Base-by-base conservation (phyloP, 1,140 invertebrate species). In the Delia radicum region DNA sequence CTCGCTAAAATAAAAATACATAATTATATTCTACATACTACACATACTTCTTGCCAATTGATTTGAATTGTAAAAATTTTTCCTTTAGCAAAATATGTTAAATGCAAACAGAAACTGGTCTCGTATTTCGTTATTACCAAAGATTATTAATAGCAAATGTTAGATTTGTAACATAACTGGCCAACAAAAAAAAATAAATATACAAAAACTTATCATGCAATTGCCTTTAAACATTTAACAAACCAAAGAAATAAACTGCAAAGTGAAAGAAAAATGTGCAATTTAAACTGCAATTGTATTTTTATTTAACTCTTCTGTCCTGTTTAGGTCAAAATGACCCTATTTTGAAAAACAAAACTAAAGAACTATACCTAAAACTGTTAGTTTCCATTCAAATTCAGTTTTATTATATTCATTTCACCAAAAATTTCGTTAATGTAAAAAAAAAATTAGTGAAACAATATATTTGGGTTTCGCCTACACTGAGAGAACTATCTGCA, bases 81-180 rank as follows among this genome's bases (percentile, higher is more conserved):
- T 55, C 48, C 18, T 55, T 55, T 55, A 10, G 8, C 48, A 21
- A 13, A 2, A 48, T 48, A n/a, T 48, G 5, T 55, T 42, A 42
- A 42, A 55, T 55, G 2, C n/a, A 55, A 55, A 55, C 48, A 55
- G 48, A 55, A 55, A 55, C 48, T 55, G 48, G 48, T 55, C 48
- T 55, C 48, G 2, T n/a, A 55, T 55, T 55, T 55, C 48, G n/a
- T 55, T 55, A 55, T 55, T 55, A 55, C 48, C 48, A 55, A 55
- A 55, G 48, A 55, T 55, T 55, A 55, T 55, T 55, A 55, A 55
- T 55, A 21, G 48, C 48, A 55, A 55, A 55, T 55, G 48, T 55
- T 55, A 55, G 48, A 55, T 55, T 55, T 55, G 48, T 55, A 55
- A 55, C 48, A 55, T 55, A 55, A 55, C 48, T 55, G 48, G 48